These are phyloP conservation scores for Tetramorium parvispinum DNA, from an alignment of 1,140 invertebrate genomes.

Conservation along the genomic window DNA sequence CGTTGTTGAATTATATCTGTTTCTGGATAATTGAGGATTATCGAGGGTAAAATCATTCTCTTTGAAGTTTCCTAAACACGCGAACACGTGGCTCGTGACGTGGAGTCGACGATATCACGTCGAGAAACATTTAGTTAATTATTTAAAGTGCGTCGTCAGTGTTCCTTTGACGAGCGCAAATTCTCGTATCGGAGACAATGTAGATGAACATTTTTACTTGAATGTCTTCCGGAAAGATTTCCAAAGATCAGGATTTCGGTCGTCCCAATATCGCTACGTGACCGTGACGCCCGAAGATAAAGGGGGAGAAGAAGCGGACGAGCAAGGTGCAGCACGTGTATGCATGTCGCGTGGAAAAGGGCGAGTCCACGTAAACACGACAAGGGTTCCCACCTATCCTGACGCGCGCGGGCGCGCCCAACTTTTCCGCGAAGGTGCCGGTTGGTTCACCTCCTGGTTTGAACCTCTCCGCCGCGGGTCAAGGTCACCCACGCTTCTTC, in stretches of 20 bases:
- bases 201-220: not conserved
- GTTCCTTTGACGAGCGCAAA: not conserved
- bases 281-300: not conserved
- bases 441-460: conserved; percentile 61
- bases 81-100: not conserved
- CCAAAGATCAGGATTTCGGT: not conserved
- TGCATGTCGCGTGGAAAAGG: conserved; percentile 58
- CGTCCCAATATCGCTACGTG: not conserved
- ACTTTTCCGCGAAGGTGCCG: conserved; percentile 44
- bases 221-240: not conserved
- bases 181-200: not conserved
- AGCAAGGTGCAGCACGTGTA: conserved; percentile 55
- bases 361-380: conserved; percentile 60
- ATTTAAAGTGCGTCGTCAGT: not conserved
- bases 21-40: not conserved
- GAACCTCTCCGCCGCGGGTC: conserved; percentile 61
- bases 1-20: not conserved
- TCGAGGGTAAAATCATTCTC: not conserved
- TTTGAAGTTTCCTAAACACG: not conserved
- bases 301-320: not conserved
- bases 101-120: not conserved
- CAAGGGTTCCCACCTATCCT: not conserved
- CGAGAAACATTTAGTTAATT: not conserved
- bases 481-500: conserved; percentile 46
- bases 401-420: conserved; percentile 46